Percentiles rank a stretch among this genome's conserved stretches.
These are phyloP conservation scores for Pseudochirops cupreus DNA, from an alignment of 2,797 vertebrate genomes.

Conservation along the genomic window DNA sequence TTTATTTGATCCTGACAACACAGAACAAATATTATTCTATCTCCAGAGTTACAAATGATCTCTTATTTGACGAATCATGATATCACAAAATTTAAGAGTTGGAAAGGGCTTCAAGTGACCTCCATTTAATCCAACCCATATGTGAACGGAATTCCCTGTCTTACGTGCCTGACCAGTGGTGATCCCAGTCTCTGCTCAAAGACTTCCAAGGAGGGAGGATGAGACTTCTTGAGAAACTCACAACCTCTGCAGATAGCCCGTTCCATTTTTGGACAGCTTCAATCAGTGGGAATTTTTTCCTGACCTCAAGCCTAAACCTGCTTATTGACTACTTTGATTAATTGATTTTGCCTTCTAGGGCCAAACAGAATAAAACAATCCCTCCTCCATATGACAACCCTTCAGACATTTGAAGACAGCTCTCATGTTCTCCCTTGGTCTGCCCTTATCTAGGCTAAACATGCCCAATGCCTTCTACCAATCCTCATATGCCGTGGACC, in stretches of 20 bases:
- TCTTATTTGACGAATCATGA: background rate
- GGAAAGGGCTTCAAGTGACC: background rate
- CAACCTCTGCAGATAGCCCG: background rate
- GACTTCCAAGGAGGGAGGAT: background rate
- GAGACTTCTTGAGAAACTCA: background rate
- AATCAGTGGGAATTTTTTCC: background rate
- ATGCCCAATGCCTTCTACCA: background rate
- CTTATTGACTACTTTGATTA: background rate
- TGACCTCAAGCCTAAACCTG: background rate
- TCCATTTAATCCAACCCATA: background rate
- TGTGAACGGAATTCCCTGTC: background rate
- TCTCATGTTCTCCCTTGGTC: background rate
- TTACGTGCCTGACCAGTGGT: background rate
- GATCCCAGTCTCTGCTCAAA: background rate
- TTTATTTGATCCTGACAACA: background rate
- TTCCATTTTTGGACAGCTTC: background rate
- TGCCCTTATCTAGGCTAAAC: background rate
- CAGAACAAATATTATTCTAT: background rate
- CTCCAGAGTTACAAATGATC: background rate
- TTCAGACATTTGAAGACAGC: background rate
- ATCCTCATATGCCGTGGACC: background rate
- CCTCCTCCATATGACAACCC: background rate
- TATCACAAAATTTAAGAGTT: background rate
- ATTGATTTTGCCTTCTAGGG: background rate
- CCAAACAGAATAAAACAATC: background rate